Evolutionary conservation across 2,113 vertebrate species (phyloP).

Genomic region (Fulica atra): DNA sequence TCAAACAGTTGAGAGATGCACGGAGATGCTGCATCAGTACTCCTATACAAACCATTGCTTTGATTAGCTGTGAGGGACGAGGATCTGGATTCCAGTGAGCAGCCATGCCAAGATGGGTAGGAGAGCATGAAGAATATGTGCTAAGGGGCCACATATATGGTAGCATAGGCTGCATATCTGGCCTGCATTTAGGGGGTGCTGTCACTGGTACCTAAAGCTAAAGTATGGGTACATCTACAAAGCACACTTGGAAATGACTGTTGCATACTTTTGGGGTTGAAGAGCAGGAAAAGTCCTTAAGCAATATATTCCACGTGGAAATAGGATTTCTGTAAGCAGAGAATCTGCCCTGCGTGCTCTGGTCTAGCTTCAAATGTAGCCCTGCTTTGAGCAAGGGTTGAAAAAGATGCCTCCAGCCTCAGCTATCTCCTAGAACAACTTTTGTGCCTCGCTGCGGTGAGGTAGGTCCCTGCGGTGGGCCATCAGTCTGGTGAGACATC

Average conservation of each 20-base stretch:
- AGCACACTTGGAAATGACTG: not conserved
- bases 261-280: not conserved
- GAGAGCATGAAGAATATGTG: not conserved
- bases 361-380: not conserved
- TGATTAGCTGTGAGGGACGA: not conserved
- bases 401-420: not conserved
- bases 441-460: not conserved
- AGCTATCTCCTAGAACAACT: not conserved
- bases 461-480: accelerated
- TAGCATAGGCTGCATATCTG: not conserved
- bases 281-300: not conserved
- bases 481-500: not conserved
- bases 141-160: not conserved
- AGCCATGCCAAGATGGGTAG: not conserved
- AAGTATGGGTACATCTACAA: not conserved
- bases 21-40: not conserved
- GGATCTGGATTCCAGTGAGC: not conserved
- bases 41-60: not conserved
- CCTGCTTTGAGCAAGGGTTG: not conserved
- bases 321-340: not conserved
- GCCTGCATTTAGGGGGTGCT: not conserved
- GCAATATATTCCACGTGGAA: not conserved
- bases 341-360: not conserved
- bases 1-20: not conserved
- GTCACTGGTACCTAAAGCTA: not conserved